phyloP scores from a whole-genome alignment of 2,113 vertebrate species.

The Prunella fulvescens region DNA sequence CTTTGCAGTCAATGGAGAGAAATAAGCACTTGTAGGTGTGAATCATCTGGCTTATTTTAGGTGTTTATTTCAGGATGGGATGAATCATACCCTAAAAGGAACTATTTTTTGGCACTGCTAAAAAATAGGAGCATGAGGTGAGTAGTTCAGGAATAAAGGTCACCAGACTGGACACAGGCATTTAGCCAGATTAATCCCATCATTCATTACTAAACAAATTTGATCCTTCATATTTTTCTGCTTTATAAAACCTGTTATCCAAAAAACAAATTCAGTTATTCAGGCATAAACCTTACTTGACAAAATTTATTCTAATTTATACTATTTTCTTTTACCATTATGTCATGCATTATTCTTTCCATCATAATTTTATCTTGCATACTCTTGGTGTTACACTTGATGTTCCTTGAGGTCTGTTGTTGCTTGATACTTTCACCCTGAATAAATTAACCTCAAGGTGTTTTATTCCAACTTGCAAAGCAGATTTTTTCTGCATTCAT shows the following conservation, averaged over 20 bases:
- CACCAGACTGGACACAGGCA: not conserved
- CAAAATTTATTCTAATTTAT: not conserved
- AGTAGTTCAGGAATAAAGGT: not conserved
- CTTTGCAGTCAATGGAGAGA: not conserved
- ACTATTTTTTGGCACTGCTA: not conserved
- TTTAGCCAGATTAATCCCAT: not conserved
- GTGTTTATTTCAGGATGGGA: not conserved
- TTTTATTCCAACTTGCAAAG: not conserved
- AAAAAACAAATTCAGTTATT: not conserved
- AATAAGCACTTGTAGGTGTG: not conserved
- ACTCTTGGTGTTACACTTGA: not conserved
- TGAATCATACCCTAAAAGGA: conserved; percentile 15
- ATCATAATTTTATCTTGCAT: not conserved
- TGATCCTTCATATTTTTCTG: not conserved
- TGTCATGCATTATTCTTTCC: not conserved
- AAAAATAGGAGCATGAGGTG: not conserved
- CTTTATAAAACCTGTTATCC: not conserved
- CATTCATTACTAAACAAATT: not conserved
- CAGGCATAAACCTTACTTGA: not conserved
- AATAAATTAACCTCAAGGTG: not conserved
- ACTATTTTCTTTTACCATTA: not conserved
- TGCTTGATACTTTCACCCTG: not conserved
- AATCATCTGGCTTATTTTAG: conserved; percentile 15
- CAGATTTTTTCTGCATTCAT: not conserved
- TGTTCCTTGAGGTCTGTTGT: not conserved